Base-by-base conservation (phyloP, 1,140 invertebrate species). In the Dryas iulia region DNA sequence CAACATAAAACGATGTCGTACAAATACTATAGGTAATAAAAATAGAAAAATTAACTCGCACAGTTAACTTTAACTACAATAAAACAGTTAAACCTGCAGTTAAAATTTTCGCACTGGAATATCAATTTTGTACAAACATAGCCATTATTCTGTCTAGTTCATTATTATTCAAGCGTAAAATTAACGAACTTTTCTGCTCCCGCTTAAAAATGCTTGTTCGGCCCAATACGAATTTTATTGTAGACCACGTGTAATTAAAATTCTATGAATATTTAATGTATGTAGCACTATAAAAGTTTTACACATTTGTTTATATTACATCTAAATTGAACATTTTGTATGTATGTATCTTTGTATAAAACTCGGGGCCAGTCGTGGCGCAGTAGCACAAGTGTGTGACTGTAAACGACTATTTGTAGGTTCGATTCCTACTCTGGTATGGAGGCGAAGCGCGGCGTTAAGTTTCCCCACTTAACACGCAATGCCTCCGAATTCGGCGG, bases 151-250 rank as follows among this genome's bases (percentile, higher is more conserved):
- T 26, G 23, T 60, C 33, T 60, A 60, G 59, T 47, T 60, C 59
- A 60, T 60, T 60, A 60, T 60, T 60, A 60, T 60, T 60, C 59
- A 21, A 60, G 33, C 33, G 59, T 39, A 18, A 60, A 60, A 60
- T 60, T 60, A 60, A 60, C 59, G 24, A 60, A 39, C 59, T 14
- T 47, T 47, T n/a, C 59, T 47, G 33, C 21, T 47, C 59, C n/a
- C 10, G 28, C 39, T 60, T 47, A 60, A 60, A 60, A 60, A 47
- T 60, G 59, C 59, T 60, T 47, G 59, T 60, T 60, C 59, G 59
- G 24, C 33, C 18, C 59, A 26, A 26, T 39, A 33, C 24, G 33
- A 60, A 39, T 47, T 59, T 60, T 60, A 47, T 39, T 23, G 59
- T 35, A 39, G 31, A 35, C 59, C 21, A 35, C 39, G 33, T 60